Percentiles rank a stretch among this genome's conserved stretches.
Conservation (phyloP, 2,888 invertebrate species). For the Hedya salicella region DNA sequence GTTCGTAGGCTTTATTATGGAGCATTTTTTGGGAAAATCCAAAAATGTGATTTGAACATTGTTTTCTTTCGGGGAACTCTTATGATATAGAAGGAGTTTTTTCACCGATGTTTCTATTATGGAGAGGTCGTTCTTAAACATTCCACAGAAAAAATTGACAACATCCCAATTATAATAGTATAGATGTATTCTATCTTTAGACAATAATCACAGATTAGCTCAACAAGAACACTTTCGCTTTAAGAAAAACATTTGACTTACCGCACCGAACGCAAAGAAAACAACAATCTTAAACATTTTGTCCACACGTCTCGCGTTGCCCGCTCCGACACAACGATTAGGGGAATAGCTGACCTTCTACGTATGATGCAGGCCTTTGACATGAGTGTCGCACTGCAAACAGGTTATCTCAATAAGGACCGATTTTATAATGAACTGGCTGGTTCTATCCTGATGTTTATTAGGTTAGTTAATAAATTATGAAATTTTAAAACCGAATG, state of each 20-base stretch:
- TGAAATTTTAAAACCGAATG: background rate
- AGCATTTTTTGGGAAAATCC: no score
- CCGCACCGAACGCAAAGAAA: slow-evolving; percentile 19
- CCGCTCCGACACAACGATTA: background rate
- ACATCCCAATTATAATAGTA: no score
- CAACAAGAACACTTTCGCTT: no score
- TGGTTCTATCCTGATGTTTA: slow-evolving; percentile 3
- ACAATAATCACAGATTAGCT: no score
- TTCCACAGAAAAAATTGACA: no score
- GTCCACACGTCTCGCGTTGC: slow-evolving; percentile 9
- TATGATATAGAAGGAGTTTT: no score
- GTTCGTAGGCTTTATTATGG: no score
- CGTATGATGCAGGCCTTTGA: background rate
- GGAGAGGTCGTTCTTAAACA: no score
- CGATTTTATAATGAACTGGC: slow-evolving; percentile 8
- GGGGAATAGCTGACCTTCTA: background rate
- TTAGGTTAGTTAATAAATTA: background rate
- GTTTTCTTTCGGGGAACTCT: no score
- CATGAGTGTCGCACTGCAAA: slow-evolving; percentile 6
- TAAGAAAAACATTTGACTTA: background rate
- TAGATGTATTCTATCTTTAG: no score
- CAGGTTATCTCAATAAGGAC: slow-evolving; percentile 24
- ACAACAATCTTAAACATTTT: slow-evolving; percentile 28
- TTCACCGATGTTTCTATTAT: no score
- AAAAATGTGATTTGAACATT: no score